phyloP scores from a whole-genome alignment of 2,888 invertebrate genomes.

The Drosophila quasianomalipes region DNA sequence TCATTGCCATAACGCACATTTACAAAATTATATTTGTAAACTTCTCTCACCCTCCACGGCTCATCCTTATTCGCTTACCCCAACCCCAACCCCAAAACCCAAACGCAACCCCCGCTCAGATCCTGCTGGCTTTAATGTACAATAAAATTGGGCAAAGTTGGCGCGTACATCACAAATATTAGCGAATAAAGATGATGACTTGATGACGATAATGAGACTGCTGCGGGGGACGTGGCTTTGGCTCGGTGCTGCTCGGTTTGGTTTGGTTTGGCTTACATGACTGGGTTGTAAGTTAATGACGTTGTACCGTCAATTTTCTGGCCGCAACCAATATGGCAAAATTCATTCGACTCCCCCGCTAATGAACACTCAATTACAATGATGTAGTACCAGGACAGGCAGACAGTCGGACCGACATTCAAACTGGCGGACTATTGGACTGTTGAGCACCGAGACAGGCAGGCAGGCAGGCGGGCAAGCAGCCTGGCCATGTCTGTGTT shows the following conservation, averaged over 20 bases:
- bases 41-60: conserved; percentile 51
- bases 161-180: conserved; percentile 78
- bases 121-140: conserved; percentile 68
- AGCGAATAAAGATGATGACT: conserved; percentile 78
- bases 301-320: conserved; percentile 57
- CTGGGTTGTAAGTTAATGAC: conserved; percentile 65
- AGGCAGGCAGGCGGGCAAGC: neutral
- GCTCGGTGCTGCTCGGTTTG: neutral
- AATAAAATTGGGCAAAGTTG: conserved; percentile 76
- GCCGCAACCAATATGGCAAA: conserved; percentile 73
- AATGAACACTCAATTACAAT: conserved; percentile 81
- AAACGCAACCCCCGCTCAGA: neutral
- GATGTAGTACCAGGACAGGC: conserved; percentile 61
- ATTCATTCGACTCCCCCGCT: conserved; percentile 70
- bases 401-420: conserved; percentile 15
- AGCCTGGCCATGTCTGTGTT: conserved; percentile 32
- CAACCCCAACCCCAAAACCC: neutral
- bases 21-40: conserved; percentile 79
- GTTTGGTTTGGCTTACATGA: conserved; percentile 24
- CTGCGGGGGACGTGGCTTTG: conserved; percentile 16
- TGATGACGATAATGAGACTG: conserved; percentile 72
- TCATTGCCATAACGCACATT: conserved; percentile 79
- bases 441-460: neutral
- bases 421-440: conserved; percentile 11
- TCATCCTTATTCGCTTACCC: neutral